These are phyloP conservation scores for Abramis brama DNA, from an alignment of 2,113 vertebrate genomes.

Conservation along the genomic window DNA sequence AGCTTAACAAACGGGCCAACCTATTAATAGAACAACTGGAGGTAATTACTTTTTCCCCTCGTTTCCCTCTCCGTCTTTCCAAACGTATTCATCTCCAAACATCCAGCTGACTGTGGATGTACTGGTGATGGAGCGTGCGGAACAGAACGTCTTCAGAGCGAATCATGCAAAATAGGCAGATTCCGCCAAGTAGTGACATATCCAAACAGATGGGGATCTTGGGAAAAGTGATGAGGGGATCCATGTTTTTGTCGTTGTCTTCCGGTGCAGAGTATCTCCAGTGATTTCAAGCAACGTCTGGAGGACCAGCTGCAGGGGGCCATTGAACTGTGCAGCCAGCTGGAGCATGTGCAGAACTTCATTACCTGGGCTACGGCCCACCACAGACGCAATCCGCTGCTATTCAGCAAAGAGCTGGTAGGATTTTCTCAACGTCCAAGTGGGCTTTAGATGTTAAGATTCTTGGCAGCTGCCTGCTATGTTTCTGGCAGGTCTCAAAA, in stretches of 20 bases:
- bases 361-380: slow-evolving; percentile 92
- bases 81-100: slow-evolving; percentile 52
- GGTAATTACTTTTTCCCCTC: slow-evolving; percentile 77
- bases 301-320: slow-evolving; percentile 91
- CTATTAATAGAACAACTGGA: slow-evolving; percentile 95
- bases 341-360: slow-evolving; percentile 96
- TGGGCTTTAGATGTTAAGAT: slow-evolving; percentile 18
- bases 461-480: background rate
- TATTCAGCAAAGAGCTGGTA: slow-evolving; percentile 98
- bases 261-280: slow-evolving; percentile 84
- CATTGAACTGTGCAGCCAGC: slow-evolving; percentile 88
- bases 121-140: slow-evolving; percentile 33
- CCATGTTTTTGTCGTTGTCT: slow-evolving; percentile 35
- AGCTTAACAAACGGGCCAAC: slow-evolving; percentile 94
- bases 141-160: slow-evolving; percentile 51
- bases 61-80: slow-evolving; percentile 14
- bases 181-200: slow-evolving; percentile 57
- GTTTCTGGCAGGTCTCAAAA: slow-evolving; percentile 14
- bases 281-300: slow-evolving; percentile 86
- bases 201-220: slow-evolving; percentile 55
- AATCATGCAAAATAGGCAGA: slow-evolving; percentile 55
- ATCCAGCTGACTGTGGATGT: slow-evolving; percentile 61
- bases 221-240: slow-evolving; percentile 32
- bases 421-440: slow-evolving; percentile 13
- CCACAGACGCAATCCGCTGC: slow-evolving; percentile 88